Evolutionary conservation across 2,797 vertebrate species (phyloP).

Genomic region (Tachyglossus aculeatus): DNA sequence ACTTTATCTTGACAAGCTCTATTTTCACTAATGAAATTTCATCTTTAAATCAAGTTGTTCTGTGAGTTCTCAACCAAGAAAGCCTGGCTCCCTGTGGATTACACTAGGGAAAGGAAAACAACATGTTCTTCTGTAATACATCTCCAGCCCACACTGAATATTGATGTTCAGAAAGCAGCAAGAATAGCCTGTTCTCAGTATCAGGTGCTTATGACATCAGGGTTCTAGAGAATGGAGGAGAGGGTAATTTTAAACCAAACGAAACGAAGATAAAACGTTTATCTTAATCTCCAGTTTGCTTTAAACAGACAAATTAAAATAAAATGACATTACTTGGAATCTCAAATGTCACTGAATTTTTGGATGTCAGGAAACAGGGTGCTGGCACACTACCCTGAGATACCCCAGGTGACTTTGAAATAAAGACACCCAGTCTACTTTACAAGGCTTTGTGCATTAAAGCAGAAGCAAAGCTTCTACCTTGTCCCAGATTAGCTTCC

Average conservation of each 20-base stretch:
- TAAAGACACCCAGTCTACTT: too few species aligned
- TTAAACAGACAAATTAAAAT: slow-evolving; percentile 10
- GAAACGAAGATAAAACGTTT: slow-evolving; percentile 34
- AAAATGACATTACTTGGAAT: slow-evolving; percentile 57
- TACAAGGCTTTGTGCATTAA: too few species aligned
- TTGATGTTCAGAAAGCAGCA: neutral
- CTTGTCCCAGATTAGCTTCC: too few species aligned
- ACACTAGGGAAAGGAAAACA: neutral
- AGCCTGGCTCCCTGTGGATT: neutral
- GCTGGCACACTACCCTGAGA: too few species aligned
- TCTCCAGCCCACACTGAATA: neutral
- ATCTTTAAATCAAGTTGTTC: slow-evolving; percentile 7
- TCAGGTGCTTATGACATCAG: neutral
- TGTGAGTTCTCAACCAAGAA: neutral
- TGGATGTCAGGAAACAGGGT: too few species aligned
- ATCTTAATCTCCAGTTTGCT: slow-evolving; percentile 16
- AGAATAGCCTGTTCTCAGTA: too few species aligned
- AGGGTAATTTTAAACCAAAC: neutral
- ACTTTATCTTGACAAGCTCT: neutral
- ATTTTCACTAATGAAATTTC: neutral
- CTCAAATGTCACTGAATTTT: too few species aligned
- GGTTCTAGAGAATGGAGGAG: neutral
- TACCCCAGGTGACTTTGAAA: too few species aligned
- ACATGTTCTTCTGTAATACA: too few species aligned
- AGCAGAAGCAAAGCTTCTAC: too few species aligned